These are phyloP conservation scores for Champsocephalus esox DNA, from an alignment of 2,797 vertebrate species.

Conservation along the genomic window DNA sequence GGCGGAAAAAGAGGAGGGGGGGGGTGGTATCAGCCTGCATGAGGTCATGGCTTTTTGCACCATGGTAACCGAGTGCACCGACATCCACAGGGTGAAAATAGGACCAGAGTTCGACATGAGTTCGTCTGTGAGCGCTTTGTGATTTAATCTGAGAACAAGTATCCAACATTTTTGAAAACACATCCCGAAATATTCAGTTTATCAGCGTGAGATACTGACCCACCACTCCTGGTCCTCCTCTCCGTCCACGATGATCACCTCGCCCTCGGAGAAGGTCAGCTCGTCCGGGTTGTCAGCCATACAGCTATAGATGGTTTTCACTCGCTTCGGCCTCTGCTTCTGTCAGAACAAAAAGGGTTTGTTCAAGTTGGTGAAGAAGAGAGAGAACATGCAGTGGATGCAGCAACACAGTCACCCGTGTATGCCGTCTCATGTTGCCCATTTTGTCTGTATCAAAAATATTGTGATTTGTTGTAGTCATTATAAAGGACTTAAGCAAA, in stretches of 20 bases:
- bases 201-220: constrained; percentile 87
- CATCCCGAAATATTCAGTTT: background rate
- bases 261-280: constrained; percentile 96
- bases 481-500: background rate
- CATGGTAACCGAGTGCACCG: constrained; percentile 56
- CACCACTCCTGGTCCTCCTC: constrained; percentile 99
- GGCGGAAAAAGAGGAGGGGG: constrained; percentile 50
- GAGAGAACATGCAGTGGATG: background rate
- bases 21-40: constrained; percentile 51
- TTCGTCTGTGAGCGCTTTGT: constrained; percentile 20
- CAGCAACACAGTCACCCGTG: background rate
- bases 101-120: constrained; percentile 10
- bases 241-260: constrained; percentile 96
- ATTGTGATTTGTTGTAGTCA: background rate
- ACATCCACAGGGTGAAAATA: constrained; percentile 35
- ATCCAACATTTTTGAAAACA: background rate
- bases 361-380: background rate
- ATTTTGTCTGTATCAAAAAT: background rate
- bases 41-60: constrained; percentile 73
- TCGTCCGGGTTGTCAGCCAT: constrained; percentile 97
- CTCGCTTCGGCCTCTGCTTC: constrained; percentile 94
- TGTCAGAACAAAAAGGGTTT: constrained; percentile 49
- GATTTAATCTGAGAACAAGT: constrained; percentile 11
- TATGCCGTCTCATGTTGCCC: background rate
- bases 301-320: constrained; percentile 98